Evolutionary conservation across 2,113 vertebrate genomes (phyloP), one percentile per base, ranked within the genome.

Genomic region (Agapornis roseicollis): DNA sequence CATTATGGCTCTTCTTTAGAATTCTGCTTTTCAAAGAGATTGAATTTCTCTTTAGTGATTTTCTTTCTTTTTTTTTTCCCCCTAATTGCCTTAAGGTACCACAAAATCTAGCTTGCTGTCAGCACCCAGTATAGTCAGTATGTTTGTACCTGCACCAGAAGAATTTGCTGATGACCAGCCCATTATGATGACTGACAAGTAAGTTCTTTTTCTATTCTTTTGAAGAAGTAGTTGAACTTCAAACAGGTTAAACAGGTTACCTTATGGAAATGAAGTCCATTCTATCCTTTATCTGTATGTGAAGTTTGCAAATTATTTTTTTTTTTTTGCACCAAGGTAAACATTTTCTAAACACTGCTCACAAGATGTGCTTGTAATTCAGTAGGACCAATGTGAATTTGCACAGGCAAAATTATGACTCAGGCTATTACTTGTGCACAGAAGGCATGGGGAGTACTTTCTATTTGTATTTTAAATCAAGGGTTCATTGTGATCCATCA

Each of bases 161-260:
- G 99, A 99, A 94, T 99, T 99, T 97, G 98, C 99, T 18, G 99
- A 99, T 33, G 99, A 99, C 92, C 99, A 99, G 96, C 99, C 99
- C 0, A 98, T 98, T 11, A 96, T 99, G 58, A 99, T 99, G 99
- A 98, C 99, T 47, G 99, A 99, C 98, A 99, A 99, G 99, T 99
- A 97, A 98, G 97, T 81, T 70, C 8, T 41, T 91, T 89, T 80
- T 23, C 44, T 37, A 4, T 66, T 89, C 10, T 23, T 94, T 95
- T 96, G 23, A 86, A 90, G 79, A 91, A 53, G 29, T 65, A 47
- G 14, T 31, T 70, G 58, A 90, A 85, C 28, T 91, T 90, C 18
- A 80, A 31, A 42, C 60, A 47, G 15, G 10, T 81, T n/a, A 25
- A 85, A 58, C n/a, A n/a, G n/a, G n/a, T n/a, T 7, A 35, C 6